phyloP scores from a whole-genome alignment of 2,113 vertebrate genomes.

The Corvus cornix region DNA sequence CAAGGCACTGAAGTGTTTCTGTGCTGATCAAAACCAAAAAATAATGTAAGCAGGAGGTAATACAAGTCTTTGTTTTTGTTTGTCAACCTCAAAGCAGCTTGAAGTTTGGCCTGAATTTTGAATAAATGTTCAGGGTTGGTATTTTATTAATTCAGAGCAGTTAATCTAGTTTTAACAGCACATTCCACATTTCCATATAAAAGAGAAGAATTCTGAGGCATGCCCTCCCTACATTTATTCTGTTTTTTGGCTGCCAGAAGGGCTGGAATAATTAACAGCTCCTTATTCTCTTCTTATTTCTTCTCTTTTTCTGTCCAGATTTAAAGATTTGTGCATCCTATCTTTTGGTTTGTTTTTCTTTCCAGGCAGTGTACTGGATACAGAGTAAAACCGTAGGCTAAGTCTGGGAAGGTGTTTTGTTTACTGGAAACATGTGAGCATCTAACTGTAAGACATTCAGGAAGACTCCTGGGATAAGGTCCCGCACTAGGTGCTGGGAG shows the following conservation, averaged over 20 bases:
- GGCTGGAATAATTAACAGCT: neutral
- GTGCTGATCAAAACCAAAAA: neutral
- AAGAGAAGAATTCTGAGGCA: constrained; percentile 7
- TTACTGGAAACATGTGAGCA: neutral
- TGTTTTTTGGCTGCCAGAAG: neutral
- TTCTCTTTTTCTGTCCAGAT: neutral
- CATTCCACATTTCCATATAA: constrained; percentile 29
- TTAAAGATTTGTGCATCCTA: neutral
- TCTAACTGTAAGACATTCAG: neutral
- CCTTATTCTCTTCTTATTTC: neutral
- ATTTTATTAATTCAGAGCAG: constrained; percentile 34
- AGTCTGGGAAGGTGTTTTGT: neutral
- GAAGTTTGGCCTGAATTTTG: constrained; percentile 2
- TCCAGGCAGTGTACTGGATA: neutral
- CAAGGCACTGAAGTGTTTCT: neutral
- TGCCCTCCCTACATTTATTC: neutral
- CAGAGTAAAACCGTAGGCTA: neutral
- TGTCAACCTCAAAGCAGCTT: neutral
- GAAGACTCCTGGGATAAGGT: neutral
- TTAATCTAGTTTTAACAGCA: constrained; percentile 27
- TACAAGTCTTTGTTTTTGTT: neutral
- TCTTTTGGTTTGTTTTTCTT: neutral
- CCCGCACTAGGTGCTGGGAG: accelerated
- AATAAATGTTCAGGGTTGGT: constrained; percentile 6
- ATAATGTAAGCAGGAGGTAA: neutral